Evolutionary conservation across 1,140 invertebrate species (phyloP).

Genomic region (Cardiocondyla obscurior): DNA sequence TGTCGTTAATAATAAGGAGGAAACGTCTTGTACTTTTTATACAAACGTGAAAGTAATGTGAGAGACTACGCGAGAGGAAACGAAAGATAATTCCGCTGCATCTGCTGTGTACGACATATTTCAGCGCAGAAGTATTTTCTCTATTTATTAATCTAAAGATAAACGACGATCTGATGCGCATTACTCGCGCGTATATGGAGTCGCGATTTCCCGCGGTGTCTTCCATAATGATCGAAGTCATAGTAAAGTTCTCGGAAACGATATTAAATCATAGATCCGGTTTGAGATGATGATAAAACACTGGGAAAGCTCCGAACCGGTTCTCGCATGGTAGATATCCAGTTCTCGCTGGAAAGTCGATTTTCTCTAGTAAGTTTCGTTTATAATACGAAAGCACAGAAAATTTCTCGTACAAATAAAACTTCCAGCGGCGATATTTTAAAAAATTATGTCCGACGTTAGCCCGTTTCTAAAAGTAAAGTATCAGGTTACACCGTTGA

Average conservation of each 20-base stretch:
- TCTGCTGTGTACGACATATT: background rate
- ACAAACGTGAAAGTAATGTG: background rate
- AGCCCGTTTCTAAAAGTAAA: too few species aligned
- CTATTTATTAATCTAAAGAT: background rate
- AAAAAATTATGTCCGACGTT: too few species aligned
- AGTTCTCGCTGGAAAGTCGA: conserved; percentile 37
- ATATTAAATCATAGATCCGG: conserved; percentile 53
- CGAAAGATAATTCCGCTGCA: background rate
- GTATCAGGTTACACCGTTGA: too few species aligned
- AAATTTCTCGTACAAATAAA: too few species aligned
- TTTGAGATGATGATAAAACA: conserved; percentile 47
- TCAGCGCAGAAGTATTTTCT: background rate
- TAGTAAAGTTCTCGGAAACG: conserved; percentile 44
- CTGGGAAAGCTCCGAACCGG: conserved; percentile 39
- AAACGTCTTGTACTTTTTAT: background rate
- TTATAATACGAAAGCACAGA: background rate
- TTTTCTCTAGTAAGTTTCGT: conserved; percentile 26
- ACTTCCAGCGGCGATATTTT: too few species aligned
- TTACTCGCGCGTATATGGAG: background rate
- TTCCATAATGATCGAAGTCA: conserved; percentile 24
- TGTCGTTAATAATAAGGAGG: background rate
- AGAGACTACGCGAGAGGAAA: background rate
- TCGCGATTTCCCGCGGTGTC: conserved; percentile 25
- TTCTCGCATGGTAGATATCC: conserved; percentile 24
- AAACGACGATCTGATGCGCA: background rate